Evolutionary conservation across 2,888 invertebrate species (phyloP), one percentile per base, ranked within the genome.

Genomic region (Hydraecia micacea): DNA sequence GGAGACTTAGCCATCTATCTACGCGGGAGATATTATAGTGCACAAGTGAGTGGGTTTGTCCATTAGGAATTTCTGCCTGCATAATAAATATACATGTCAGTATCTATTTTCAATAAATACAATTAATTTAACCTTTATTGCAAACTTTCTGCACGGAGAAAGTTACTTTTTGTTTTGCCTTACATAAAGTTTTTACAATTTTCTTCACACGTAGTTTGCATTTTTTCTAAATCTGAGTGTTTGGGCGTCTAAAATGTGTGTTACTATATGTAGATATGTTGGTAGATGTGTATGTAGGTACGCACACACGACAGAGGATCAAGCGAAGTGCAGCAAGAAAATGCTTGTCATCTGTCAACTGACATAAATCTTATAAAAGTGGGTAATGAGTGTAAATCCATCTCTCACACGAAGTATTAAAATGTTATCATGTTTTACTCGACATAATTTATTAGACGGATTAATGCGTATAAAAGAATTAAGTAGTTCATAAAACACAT

Each of bases 351-450:
- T 63, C 39, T 62, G 70, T 71, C 80, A 62, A 32, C 32, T 15
- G 18, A 49, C 7, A 79, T 80, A 81, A 84, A 84, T 81, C 80
- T 58, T 67, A 28, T 71, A 62, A 67, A 81, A 84, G 55, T 79
- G 71, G 66, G 67, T 63, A 81, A 67, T 52, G 67, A 79, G 18
- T 49, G n/a, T 79, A 63, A 71, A 84, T 84, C 55, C 62, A 79
- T 84, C 70, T 80, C 65, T 21, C 79, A 21, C 66, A n/a, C 60
- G n/a, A 68, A 46, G 52, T 79, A 79, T 72, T 81, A 68, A 79
- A 79, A 85, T 11, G 28, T 80, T 36, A 69, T 80, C 85, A 70
- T 85, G 80, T 71, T 71, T 65, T 39, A 46, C 36, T 63, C 7
- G 58, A 58, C 15, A 69, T 71, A 58, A 70, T 77, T 84, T 80